Conservation (phyloP, 30 jellyfish, hydroid and myxozoan species). For the Chrysaora quinquecirrha region DNA sequence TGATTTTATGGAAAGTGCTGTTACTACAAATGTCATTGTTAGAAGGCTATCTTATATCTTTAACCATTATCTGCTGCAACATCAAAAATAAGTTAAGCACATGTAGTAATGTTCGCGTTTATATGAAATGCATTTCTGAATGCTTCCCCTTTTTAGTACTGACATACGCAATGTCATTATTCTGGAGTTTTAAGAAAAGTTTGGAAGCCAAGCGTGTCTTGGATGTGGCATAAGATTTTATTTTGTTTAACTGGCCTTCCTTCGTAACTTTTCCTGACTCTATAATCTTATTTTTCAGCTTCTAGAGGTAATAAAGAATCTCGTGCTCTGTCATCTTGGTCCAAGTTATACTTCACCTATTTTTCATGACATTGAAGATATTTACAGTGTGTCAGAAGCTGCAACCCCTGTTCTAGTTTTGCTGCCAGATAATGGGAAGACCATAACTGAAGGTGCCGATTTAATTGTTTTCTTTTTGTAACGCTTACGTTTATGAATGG, state of each 20-base stretch:
- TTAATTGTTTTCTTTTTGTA: too few species aligned
- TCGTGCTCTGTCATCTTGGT: constrained; percentile 60
- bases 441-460: constrained; percentile 54
- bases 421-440: constrained; percentile 5
- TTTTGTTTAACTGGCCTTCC: not conserved
- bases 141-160: too few species aligned
- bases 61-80: too few species aligned
- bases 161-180: not conserved
- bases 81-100: too few species aligned
- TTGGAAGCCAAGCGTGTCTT: not conserved
- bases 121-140: too few species aligned
- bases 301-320: constrained; percentile 18
- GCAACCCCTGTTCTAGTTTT: constrained; percentile 29
- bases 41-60: too few species aligned
- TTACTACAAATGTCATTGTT: too few species aligned
- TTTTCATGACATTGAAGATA: constrained; percentile 12
- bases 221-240: not conserved
- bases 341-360: constrained; percentile 44
- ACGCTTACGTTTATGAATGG: too few species aligned
- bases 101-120: too few species aligned
- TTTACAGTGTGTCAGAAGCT: not conserved
- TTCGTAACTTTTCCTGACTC: too few species aligned
- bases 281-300: constrained; percentile 28
- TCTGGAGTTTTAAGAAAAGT: not conserved
- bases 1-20: too few species aligned